These are phyloP conservation scores for Apis mellifera DNA, from an alignment of 1,140 invertebrate genomes.

Conservation along the genomic window Amel_HAv3.1 CM009938.2:12418501-12419000, in stretches of 20 bases:
- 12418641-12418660: slow-evolving; percentile 5
- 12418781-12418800: slow-evolving; percentile 41
- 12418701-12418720: slow-evolving; percentile 39
- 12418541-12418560: slow-evolving; percentile 30
- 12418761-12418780: slow-evolving; percentile 27
- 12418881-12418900: slow-evolving; percentile 5
- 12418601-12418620: neutral
- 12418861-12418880: slow-evolving; percentile 30
- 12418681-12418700: neutral
- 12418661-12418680: slow-evolving; percentile 4
- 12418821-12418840: slow-evolving; percentile 31
- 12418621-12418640: neutral
- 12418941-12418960: neutral
- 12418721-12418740: slow-evolving; percentile 30
- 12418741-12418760: slow-evolving; percentile 27
- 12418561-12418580: neutral
- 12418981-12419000: slow-evolving; percentile 3
- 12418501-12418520: slow-evolving; percentile 34
- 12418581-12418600: neutral
- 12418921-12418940: neutral
- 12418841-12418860: slow-evolving; percentile 42
- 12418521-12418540: slow-evolving; percentile 36
- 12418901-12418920: neutral
- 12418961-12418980: slow-evolving; percentile 1
- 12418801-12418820: slow-evolving; percentile 34